These are phyloP conservation scores for Hermatobates lingyangjiaoensis DNA, from an alignment of 1,140 invertebrate species.

Conservation along the genomic window DNA sequence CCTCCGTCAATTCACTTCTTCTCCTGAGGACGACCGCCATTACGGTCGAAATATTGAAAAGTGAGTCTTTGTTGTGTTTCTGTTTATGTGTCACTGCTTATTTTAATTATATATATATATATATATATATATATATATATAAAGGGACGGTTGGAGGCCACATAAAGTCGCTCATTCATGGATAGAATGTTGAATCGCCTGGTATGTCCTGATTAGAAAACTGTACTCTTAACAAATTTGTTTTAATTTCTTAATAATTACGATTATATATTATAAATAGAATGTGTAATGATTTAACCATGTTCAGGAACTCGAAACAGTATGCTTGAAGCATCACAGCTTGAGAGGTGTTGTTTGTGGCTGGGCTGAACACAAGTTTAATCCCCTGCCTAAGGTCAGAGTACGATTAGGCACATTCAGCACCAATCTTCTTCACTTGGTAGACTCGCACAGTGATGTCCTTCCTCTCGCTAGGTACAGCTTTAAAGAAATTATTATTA, in stretches of 20 bases:
- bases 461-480: conserved; percentile 57
- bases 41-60: too few relatives aligned
- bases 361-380: conserved; percentile 53
- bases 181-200: background rate
- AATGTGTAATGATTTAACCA: background rate
- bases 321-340: conserved; percentile 39
- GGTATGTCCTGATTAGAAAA: too few relatives aligned
- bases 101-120: too few relatives aligned
- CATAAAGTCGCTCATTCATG: background rate
- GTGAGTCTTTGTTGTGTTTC: too few relatives aligned
- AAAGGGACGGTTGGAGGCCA: background rate
- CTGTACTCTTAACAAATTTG: too few relatives aligned
- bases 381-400: conserved; percentile 47
- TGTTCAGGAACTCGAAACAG: conserved; percentile 25
- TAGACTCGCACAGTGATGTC: conserved; percentile 45
- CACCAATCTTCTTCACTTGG: conserved; percentile 39
- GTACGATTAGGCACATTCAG: conserved; percentile 43
- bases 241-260: too few relatives aligned
- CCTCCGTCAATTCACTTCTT: too few relatives aligned
- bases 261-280: too few relatives aligned
- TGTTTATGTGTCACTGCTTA: too few relatives aligned
- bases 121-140: too few relatives aligned
- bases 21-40: too few relatives aligned
- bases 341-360: conserved; percentile 30
- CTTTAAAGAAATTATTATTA: too few relatives aligned